Evolutionary conservation across 2,888 invertebrate genomes (phyloP), one percentile per base, ranked within the genome.

Genomic region (Sericinus montela): DNA sequence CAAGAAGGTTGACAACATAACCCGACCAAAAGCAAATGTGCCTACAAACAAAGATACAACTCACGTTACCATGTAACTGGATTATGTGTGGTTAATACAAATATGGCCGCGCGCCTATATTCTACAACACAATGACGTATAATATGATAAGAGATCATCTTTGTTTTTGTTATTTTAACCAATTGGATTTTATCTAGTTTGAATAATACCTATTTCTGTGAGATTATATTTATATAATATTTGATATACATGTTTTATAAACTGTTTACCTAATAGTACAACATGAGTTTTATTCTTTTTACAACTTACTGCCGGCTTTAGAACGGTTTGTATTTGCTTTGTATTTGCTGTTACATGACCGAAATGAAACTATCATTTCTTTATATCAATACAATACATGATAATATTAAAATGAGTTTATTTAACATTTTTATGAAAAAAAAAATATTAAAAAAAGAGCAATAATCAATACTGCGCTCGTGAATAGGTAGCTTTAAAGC

Each of bases 1-100:
- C 85, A 83, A 82, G 82, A 74, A 79, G 84, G 82, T 77, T 75
- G 69, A 63, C 63, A 52, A 54, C 62, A 72, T 63, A 63, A 71
- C 48, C 65, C 80, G 62, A 69, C 75, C 56, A 61, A 65, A 60
- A 73, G 57, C n/a, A 54, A 62, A 54, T 67, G 64, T 51, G 48
- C 48, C 40, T 30, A 45, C 53, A 69, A 68, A 81, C 83, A 85
- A 84, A 80, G 75, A 64, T 55, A 60, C 43, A 39, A 52, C 47
- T 52, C 58, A 57, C 52, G 59, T 63, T 59, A 48, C 51, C 51
- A 55, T 32, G 57, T 37, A 57, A 56, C 51, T 37, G 51, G 1
- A 48, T 65, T 49, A 59, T 47, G 11, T 34, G 8, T 51, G 67
- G n/a, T 35, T 65, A 54, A 59, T 53, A 39, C 19, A 5, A 57